Conservation (phyloP, 2,113 vertebrate species). For the Rana temporaria region DNA sequence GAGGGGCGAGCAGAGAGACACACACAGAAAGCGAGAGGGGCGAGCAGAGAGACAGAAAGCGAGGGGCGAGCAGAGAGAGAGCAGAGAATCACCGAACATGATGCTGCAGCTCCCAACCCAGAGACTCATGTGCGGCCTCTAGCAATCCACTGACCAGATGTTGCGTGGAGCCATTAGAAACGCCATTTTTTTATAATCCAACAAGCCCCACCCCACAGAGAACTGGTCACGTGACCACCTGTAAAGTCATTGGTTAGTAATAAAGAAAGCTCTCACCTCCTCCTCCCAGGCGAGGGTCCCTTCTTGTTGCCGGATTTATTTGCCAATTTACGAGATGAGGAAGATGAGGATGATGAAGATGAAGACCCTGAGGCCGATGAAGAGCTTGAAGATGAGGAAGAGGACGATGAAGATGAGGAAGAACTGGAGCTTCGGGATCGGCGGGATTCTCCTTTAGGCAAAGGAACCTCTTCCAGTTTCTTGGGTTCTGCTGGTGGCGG, state of each 20-base stretch:
- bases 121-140: too few species aligned
- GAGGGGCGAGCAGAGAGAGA: too few species aligned
- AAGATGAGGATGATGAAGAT: constrained; percentile 59
- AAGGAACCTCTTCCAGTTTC: constrained; percentile 15
- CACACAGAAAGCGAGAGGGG: too few species aligned
- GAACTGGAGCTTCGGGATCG: constrained; percentile 68
- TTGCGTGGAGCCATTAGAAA: too few species aligned
- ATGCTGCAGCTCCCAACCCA: too few species aligned
- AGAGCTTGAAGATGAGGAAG: constrained; percentile 29
- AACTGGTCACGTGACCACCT: not conserved
- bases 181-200: too few species aligned
- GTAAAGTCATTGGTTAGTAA: not conserved
- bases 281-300: constrained; percentile 64
- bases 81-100: too few species aligned
- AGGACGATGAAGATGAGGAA: constrained; percentile 59
- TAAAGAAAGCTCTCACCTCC: constrained; percentile 65
- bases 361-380: constrained; percentile 46
- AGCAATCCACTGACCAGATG: too few species aligned
- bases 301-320: constrained; percentile 68
- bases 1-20: too few species aligned
- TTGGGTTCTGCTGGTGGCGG: constrained; percentile 55
- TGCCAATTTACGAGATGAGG: constrained; percentile 64
- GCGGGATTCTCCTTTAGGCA: constrained; percentile 60
- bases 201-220: not conserved
- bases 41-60: too few species aligned